Evolutionary conservation across 2,113 vertebrate species (phyloP).

Genomic region (Hippolais icterina): DNA sequence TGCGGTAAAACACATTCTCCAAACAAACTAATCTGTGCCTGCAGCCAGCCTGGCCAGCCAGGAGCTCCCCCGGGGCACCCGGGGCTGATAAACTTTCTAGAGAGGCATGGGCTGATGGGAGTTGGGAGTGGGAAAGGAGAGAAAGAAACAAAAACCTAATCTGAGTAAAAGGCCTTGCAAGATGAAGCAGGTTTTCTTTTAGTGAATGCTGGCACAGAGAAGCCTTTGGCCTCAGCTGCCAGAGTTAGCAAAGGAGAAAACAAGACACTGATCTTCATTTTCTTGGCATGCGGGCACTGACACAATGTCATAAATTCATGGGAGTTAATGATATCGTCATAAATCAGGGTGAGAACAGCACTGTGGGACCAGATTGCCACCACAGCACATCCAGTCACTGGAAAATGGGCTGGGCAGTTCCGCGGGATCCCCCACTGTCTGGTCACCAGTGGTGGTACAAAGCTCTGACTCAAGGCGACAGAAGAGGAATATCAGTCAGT

Average conservation of each 20-base stretch:
- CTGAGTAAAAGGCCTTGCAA: neutral
- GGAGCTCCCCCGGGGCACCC: neutral
- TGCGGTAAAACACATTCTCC: slow-evolving; percentile 60
- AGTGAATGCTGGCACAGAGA: neutral
- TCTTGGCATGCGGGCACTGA: rapidly evolving
- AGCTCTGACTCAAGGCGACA: neutral
- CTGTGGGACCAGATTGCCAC: neutral
- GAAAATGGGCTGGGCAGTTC: neutral
- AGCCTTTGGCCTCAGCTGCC: neutral
- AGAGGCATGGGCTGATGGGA: neutral
- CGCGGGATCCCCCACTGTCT: neutral
- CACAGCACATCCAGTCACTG: neutral
- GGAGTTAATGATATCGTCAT: neutral
- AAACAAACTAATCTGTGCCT: slow-evolving; percentile 41
- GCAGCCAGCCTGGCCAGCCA: slow-evolving; percentile 46
- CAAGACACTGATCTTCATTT: neutral
- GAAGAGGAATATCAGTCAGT: neutral
- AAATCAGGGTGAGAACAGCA: neutral
- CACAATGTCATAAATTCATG: neutral
- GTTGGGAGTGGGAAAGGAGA: neutral
- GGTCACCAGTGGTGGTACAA: neutral
- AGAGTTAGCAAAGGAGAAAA: neutral
- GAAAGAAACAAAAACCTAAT: slow-evolving; percentile 21
- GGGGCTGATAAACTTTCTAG: neutral
- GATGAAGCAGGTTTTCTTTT: neutral